These are phyloP conservation scores for Rhaphigaster nebulosa DNA, from an alignment of 2,888 invertebrate genomes.

Conservation along the genomic window DNA sequence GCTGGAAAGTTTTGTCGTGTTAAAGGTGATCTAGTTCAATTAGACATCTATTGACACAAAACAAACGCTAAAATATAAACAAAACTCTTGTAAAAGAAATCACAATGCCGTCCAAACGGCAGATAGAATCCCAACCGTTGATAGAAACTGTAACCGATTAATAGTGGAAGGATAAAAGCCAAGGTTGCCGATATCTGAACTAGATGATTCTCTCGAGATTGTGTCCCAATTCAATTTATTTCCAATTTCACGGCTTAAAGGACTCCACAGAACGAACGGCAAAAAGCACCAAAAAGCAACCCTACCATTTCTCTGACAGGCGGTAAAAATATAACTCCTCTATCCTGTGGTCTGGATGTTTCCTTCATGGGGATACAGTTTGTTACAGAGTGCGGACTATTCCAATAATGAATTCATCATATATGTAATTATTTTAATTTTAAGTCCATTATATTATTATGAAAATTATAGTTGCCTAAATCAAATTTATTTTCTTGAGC, in stretches of 20 bases:
- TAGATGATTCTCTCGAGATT: constrained; percentile 5
- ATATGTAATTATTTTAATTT: too few relatives aligned
- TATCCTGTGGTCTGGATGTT: not conserved
- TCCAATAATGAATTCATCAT: too few relatives aligned
- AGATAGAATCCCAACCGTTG: not conserved
- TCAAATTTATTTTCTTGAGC: too few relatives aligned
- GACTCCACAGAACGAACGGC: not conserved
- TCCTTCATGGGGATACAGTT: not conserved
- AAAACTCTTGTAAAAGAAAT: too few relatives aligned
- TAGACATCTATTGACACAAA: too few relatives aligned
- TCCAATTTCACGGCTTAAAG: constrained; percentile 21
- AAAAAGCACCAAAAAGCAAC: not conserved
- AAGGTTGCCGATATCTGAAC: not conserved
- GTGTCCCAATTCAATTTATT: constrained; percentile 33
- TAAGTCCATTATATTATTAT: too few relatives aligned
- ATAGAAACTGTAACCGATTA: not conserved
- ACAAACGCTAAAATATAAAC: too few relatives aligned
- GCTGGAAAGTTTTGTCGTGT: too few relatives aligned
- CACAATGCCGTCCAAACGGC: not conserved
- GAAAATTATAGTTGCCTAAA: too few relatives aligned
- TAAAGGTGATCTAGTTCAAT: too few relatives aligned
- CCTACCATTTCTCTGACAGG: not conserved
- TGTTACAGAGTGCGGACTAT: too few relatives aligned
- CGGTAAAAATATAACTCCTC: not conserved
- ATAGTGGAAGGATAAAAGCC: not conserved